A percentile compares a stretch with the other conserved stretches of the same genome.
Evolutionary conservation across 2,888 invertebrate species (phyloP).

Genomic region (Crematogaster levior): DNA sequence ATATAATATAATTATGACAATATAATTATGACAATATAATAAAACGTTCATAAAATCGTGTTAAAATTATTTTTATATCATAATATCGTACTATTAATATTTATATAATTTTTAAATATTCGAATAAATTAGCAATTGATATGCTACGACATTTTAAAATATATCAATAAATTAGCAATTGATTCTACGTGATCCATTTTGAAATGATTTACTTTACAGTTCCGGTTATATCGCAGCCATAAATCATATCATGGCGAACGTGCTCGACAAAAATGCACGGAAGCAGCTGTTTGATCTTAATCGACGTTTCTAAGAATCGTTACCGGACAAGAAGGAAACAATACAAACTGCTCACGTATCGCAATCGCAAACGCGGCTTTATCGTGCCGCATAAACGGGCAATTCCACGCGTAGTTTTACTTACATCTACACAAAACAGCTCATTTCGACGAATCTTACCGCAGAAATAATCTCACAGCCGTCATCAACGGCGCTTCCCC

Average conservation of each 20-base stretch:
- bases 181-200: background rate
- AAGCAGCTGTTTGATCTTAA: conserved; percentile 8
- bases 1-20: background rate
- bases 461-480: conserved; percentile 58
- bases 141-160: too few relatives aligned
- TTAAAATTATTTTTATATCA: background rate
- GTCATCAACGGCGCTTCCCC: conserved; percentile 54
- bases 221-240: conserved; percentile 29
- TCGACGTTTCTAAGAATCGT: conserved; percentile 30
- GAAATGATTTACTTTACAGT: conserved; percentile 18
- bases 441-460: conserved; percentile 58
- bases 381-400: conserved; percentile 29
- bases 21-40: background rate
- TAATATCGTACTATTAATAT: background rate
- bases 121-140: background rate
- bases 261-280: conserved; percentile 7
- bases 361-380: conserved; percentile 28
- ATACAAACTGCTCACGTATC: conserved; percentile 47
- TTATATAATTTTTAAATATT: background rate
- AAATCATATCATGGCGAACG: background rate
- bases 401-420: conserved; percentile 45
- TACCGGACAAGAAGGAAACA: conserved; percentile 48
- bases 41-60: too few relatives aligned
- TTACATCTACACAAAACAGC: conserved; percentile 30
- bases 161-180: background rate